Evolutionary conservation across 2,888 invertebrate species (phyloP).

Genomic region (Emesis furor): DNA sequence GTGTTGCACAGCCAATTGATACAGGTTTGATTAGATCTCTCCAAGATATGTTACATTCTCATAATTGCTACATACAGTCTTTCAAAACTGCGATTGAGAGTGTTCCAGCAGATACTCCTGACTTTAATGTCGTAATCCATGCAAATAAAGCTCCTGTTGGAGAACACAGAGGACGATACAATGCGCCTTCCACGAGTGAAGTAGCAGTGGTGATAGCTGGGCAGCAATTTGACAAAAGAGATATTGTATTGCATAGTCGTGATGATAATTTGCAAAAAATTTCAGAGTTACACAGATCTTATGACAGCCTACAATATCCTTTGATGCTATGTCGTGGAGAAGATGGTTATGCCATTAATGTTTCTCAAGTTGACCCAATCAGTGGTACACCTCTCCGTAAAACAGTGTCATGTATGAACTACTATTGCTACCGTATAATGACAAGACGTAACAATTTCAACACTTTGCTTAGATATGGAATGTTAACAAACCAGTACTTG

Average conservation of each 20-base stretch:
- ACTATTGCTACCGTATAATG: slow-evolving; percentile 67
- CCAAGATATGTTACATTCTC: slow-evolving; percentile 71
- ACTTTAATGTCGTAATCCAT: slow-evolving; percentile 71
- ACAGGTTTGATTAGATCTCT: slow-evolving; percentile 66
- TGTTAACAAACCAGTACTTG: slow-evolving; percentile 64
- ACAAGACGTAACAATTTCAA: slow-evolving; percentile 63
- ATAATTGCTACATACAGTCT: slow-evolving; percentile 68
- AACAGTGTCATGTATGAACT: slow-evolving; percentile 68
- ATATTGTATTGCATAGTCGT: slow-evolving; percentile 72
- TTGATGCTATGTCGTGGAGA: slow-evolving; percentile 72
- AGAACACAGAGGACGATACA: slow-evolving; percentile 72
- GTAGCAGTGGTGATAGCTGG: slow-evolving; percentile 73
- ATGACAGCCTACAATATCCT: slow-evolving; percentile 75
- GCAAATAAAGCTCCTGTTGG: slow-evolving; percentile 69
- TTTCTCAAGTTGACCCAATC: slow-evolving; percentile 69
- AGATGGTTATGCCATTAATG: slow-evolving; percentile 69
- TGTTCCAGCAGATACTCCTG: slow-evolving; percentile 64
- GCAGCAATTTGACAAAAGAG: slow-evolving; percentile 73
- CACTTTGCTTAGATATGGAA: slow-evolving; percentile 63
- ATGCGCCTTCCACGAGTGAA: slow-evolving; percentile 73
- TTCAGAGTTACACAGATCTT: slow-evolving; percentile 71
- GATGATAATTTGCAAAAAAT: slow-evolving; percentile 70
- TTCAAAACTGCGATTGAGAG: slow-evolving; percentile 72
- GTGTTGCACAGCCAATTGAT: slow-evolving; percentile 66
- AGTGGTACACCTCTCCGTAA: slow-evolving; percentile 55